Evolutionary conservation across 2,113 vertebrate species (phyloP), one percentile per base, ranked within the genome.

Genomic region (Pseudorasbora parva): DNA sequence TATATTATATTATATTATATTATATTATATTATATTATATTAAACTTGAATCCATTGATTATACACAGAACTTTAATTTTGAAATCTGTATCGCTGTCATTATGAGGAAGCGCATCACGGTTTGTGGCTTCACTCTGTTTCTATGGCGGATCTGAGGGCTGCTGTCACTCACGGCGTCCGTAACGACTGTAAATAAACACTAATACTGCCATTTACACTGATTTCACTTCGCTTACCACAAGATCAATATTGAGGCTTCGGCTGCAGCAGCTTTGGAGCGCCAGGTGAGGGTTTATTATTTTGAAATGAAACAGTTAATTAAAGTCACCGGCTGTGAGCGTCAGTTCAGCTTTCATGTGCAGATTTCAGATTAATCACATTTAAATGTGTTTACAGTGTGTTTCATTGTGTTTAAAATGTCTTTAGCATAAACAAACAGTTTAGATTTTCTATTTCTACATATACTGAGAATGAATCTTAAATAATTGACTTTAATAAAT

Each of bases 91-190:
- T n/a, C 0, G 21, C 49, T 6, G 23, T 57, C 47, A 14, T 57
- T 66, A 27, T 11, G 2, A 21, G 25, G 5, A 41, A 25, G 21
- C 21, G 30, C 33, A 60, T 2, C 76, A 4, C 19, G 5, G 33
- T 14, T 66, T 76, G 76, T 19, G 15, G 25, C 56, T 82, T 87
- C 79, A 73, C 15, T 51, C 2, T 41, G 8, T 41, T 23, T 59
- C 25, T 59, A 72, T 83, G 47, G 66, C 69, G 84, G 81, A 85
- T 56, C 82, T 87, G 69, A 64, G 68, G 23, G 72, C 71, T 25
- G 59, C 41, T 81, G 84, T 60, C 30, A 66, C 33, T 45, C 49
- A 60, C 78, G 51, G n/a, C n/a, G 60, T 45, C 43, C 49, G 49
- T 43, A 51, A 68, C 49, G 9, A 59, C 43, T 41, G 80, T 85